phyloP scores from a whole-genome alignment of 2,888 invertebrate genomes.

The Lepidochrysops patricia region DNA sequence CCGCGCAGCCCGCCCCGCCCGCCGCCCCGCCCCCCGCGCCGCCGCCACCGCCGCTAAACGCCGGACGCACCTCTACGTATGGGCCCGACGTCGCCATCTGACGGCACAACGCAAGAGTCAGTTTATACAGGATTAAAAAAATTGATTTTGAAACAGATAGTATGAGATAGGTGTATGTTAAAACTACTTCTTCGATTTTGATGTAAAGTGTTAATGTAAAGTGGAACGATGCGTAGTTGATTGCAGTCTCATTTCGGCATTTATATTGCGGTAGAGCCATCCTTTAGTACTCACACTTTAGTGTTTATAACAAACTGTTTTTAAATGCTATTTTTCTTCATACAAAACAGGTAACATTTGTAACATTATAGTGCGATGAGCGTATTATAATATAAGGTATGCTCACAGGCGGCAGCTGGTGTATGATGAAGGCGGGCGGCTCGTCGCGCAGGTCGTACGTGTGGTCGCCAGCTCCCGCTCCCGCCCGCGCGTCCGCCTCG shows the following conservation, averaged over 20 bases:
- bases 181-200: no score
- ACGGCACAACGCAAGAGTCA: background rate
- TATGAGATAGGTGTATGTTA: no score
- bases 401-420: conserved; percentile 43
- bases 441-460: conserved; percentile 61
- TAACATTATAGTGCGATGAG: background rate
- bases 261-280: no score
- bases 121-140: no score
- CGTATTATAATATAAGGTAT: no score
- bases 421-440: conserved; percentile 66
- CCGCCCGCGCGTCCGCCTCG: conserved; percentile 30
- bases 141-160: no score
- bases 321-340: no score
- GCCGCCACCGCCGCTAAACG: conserved; percentile 51
- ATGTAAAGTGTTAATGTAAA: no score
- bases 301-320: no score
- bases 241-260: no score
- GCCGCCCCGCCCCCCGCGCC: conserved; percentile 68
- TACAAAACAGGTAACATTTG: background rate
- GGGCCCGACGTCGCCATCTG: conserved; percentile 26
- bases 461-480: conserved; percentile 42
- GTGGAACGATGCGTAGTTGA: no score
- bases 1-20: conserved; percentile 85
- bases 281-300: no score
- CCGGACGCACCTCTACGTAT: conserved; percentile 45